These are phyloP conservation scores for Theristicus caerulescens DNA, from an alignment of 2,113 vertebrate genomes.

Conservation along the genomic window DNA sequence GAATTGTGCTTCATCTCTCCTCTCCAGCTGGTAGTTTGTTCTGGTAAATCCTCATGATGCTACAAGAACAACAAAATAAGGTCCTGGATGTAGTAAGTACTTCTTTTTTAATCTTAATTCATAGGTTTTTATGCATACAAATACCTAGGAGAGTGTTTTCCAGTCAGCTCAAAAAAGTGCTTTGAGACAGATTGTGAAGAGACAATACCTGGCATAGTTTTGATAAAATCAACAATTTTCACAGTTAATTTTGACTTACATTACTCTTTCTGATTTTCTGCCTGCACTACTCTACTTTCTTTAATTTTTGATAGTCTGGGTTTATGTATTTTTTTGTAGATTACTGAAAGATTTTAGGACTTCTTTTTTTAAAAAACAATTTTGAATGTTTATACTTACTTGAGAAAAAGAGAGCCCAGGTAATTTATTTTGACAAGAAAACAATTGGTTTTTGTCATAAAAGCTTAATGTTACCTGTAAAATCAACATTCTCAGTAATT, in stretches of 20 bases:
- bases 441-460: background rate
- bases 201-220: background rate
- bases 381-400: background rate
- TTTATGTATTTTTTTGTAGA: background rate
- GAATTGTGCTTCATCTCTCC: background rate
- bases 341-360: background rate
- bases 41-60: background rate
- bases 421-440: background rate
- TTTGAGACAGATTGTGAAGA: background rate
- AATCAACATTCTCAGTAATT: background rate
- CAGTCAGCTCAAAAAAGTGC: background rate
- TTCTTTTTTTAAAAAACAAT: background rate
- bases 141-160: background rate
- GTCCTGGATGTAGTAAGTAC: background rate
- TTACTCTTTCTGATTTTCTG: background rate
- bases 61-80: background rate
- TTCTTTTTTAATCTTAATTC: background rate
- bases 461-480: background rate
- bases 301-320: background rate
- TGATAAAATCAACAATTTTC: background rate
- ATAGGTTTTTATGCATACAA: background rate
- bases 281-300: background rate
- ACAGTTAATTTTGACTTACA: background rate
- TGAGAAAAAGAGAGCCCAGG: background rate
- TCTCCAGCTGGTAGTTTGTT: background rate